Evolutionary conservation across 2,888 invertebrate genomes (phyloP).

Genomic region (Nematopogon swammerdamellus): DNA sequence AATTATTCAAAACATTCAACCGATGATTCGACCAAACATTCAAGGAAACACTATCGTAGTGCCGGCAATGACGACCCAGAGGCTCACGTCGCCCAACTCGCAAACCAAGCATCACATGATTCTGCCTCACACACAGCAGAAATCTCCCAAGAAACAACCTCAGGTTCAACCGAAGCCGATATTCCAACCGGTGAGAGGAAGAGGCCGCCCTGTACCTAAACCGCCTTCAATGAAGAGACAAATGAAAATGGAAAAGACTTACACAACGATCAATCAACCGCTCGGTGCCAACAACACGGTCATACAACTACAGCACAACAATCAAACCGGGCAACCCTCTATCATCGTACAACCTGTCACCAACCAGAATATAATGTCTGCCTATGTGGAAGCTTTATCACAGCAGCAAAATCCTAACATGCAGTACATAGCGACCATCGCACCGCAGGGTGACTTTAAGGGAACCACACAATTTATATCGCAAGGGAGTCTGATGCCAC

Average conservation of each 20-base stretch:
- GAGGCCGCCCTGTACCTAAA: slow-evolving; percentile 47
- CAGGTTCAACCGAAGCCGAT: slow-evolving; percentile 49
- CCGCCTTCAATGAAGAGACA: slow-evolving; percentile 45
- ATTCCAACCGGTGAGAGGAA: slow-evolving; percentile 40
- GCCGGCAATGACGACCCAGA: slow-evolving; percentile 44
- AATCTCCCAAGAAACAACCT: slow-evolving; percentile 49
- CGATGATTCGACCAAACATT: slow-evolving; percentile 47
- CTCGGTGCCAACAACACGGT: slow-evolving; percentile 48
- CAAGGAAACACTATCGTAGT: slow-evolving; percentile 48
- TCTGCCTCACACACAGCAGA: slow-evolving; percentile 36
- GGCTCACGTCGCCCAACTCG: slow-evolving; percentile 38
- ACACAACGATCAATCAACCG: slow-evolving; percentile 42
- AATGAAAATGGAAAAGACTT: slow-evolving; percentile 47
- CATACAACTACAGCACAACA: slow-evolving; percentile 56
- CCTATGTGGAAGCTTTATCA: slow-evolving; percentile 66
- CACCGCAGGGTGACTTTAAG: slow-evolving; percentile 59
- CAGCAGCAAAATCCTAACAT: slow-evolving; percentile 69
- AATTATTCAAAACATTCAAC: slow-evolving; percentile 48
- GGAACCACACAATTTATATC: slow-evolving; percentile 55
- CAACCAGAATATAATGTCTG: slow-evolving; percentile 59
- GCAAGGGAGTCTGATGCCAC: slow-evolving; percentile 52
- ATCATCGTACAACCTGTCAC: slow-evolving; percentile 67
- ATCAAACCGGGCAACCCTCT: slow-evolving; percentile 56
- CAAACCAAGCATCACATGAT: slow-evolving; percentile 47
- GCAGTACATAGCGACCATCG: slow-evolving; percentile 72